A percentile compares a stretch with the other conserved stretches of the same genome.
These are phyloP conservation scores for Seriola quinqueradiata DNA, from an alignment of 2,113 vertebrate genomes.

Conservation along the genomic window DNA sequence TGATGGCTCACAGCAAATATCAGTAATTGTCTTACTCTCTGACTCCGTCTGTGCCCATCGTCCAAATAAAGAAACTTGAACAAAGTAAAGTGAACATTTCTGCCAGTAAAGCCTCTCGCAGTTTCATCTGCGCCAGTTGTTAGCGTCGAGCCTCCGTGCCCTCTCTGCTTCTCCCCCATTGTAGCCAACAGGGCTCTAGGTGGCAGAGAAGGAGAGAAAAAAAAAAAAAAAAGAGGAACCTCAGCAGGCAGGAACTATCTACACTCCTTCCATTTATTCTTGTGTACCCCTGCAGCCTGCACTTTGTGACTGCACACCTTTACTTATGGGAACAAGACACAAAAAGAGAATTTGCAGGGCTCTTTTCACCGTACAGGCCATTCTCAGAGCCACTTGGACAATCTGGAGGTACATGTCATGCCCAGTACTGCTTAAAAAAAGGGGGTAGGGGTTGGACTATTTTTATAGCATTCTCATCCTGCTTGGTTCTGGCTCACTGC, in stretches of 20 bases:
- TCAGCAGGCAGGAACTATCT: constrained; percentile 36
- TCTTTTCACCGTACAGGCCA: constrained; percentile 40
- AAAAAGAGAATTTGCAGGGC: constrained; percentile 24
- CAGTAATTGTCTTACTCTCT: constrained; percentile 78
- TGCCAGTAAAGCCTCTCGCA: constrained; percentile 41
- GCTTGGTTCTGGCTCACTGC: constrained; percentile 68
- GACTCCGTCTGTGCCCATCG: constrained; percentile 61
- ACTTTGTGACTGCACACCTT: constrained; percentile 50
- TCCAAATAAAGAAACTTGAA: constrained; percentile 65
- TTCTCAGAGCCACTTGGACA: constrained; percentile 33
- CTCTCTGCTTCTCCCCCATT: constrained; percentile 29
- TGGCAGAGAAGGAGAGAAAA: constrained; percentile 11
- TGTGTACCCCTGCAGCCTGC: constrained; percentile 33
- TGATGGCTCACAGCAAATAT: constrained; percentile 78
- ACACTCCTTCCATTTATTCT: constrained; percentile 50
- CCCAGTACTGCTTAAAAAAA: constrained; percentile 14
- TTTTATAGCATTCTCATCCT: constrained; percentile 62
- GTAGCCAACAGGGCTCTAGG: constrained; percentile 49
- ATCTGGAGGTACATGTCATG: constrained; percentile 52
- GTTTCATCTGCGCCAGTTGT: constrained; percentile 43
- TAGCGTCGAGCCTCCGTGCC: constrained; percentile 31
- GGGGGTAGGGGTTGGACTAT: constrained; percentile 20
- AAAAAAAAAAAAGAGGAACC: not conserved
- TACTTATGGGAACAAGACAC: constrained; percentile 45
- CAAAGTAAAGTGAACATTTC: constrained; percentile 72